Evolutionary conservation across 2,797 vertebrate species (phyloP), one percentile per base, ranked within the genome.

Genomic region (Platalea minor): DNA sequence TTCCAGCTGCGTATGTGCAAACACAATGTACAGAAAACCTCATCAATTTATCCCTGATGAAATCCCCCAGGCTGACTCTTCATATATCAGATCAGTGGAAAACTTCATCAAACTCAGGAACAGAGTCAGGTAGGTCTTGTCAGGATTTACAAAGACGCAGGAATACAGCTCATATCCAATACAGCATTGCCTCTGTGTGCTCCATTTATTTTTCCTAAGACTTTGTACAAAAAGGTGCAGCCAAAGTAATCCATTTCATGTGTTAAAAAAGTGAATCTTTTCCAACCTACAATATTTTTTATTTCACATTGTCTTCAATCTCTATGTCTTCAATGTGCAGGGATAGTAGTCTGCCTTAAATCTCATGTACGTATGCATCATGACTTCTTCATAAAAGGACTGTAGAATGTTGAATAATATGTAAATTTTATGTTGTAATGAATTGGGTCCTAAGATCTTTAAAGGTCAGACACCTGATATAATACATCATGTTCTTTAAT

Each of bases 371-470:
- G 59, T 90, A 97, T 91, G 95, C 88, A 91, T 96, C 95, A 95
- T 97, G 97, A 97, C 97, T 98, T 97, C 97, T 98, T 98, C 98
- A 93, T 97, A 98, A 98, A 98, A 98, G 94, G 95, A 96, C 97
- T 96, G 96, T 64, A 97, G 97, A 97, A 98, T 97, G 97, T 98
- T 98, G 98, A 98, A 98, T 98, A 98, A 98, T 98, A 98, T 98
- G 98, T 98, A 98, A 98, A 98, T 98, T 98, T 98, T 98, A 98
- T 98, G 98, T 98, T 98, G 97, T 98, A 98, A 98, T 98, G 98
- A 98, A 98, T 98, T 98, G 98, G 98, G 97, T 98, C 98, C 97
- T 98, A 98, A 98, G 98, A 98, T 98, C 98, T 98, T 98, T 98
- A 98, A 98, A 98, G 98, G 98, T 98, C 98, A 98, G 98, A 96